Percentiles rank a stretch among this genome's conserved stretches.
These are phyloP conservation scores for Diloba caeruleocephala DNA, from an alignment of 2,888 invertebrate species.

Conservation along the genomic window DNA sequence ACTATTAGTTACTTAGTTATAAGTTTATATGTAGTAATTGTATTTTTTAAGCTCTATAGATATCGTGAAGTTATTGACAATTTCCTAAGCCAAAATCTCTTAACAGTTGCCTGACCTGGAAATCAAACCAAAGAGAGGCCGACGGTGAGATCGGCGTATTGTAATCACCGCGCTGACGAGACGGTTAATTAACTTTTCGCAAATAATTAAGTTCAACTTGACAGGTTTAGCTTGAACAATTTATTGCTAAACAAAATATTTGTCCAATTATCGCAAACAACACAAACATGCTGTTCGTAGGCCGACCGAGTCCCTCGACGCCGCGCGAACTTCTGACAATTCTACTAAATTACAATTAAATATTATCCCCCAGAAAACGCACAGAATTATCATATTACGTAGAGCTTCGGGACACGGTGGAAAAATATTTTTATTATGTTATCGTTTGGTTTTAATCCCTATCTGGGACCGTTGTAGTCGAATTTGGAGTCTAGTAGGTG, in stretches of 20 bases:
- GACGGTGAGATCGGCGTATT: no score
- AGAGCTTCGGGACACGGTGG: neutral
- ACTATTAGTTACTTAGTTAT: no score
- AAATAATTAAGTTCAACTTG: slow-evolving; percentile 20
- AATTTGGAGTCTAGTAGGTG: neutral
- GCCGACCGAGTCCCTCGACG: slow-evolving; percentile 8
- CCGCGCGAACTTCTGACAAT: slow-evolving; percentile 32
- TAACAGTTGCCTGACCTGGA: no score
- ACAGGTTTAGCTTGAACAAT: slow-evolving; percentile 28
- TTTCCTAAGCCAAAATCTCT: no score
- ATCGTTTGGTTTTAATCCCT: slow-evolving; percentile 2
- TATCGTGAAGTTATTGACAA: no score
- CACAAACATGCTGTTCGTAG: slow-evolving; percentile 18
- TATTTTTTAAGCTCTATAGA: no score
- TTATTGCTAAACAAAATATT: slow-evolving; percentile 48
- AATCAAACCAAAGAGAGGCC: no score
- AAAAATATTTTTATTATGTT: slow-evolving; percentile 3
- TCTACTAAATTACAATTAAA: slow-evolving; percentile 49
- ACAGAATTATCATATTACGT: slow-evolving; percentile 18
- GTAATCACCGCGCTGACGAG: no score
- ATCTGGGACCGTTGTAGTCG: neutral
- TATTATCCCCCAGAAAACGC: slow-evolving; percentile 27
- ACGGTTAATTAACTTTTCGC: neutral
- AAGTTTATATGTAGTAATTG: no score
- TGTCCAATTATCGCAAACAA: slow-evolving; percentile 48